phyloP scores from a whole-genome alignment of 2,888 invertebrate genomes.

The Apamea crenata region DNA sequence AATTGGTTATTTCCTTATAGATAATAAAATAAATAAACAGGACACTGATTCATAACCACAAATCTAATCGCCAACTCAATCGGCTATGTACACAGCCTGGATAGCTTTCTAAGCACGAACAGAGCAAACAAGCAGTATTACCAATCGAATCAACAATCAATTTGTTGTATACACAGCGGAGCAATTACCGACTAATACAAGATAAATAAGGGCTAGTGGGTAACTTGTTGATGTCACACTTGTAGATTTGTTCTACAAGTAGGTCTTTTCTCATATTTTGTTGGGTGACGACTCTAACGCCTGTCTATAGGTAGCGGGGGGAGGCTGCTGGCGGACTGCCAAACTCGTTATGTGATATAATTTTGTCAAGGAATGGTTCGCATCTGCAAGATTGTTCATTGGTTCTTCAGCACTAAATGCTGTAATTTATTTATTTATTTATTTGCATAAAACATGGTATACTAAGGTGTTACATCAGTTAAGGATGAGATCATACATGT shows the following conservation, averaged over 20 bases:
- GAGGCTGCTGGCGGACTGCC: slow-evolving; percentile 36
- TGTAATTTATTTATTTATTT: no score
- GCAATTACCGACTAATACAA: slow-evolving; percentile 19
- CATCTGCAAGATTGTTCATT: slow-evolving; percentile 4
- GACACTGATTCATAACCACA: not conserved
- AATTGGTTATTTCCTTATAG: not conserved
- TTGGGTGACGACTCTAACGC: slow-evolving; percentile 22
- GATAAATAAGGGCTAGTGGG: slow-evolving; percentile 12
- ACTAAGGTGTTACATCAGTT: no score
- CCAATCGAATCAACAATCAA: slow-evolving; percentile 31
- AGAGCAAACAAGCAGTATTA: slow-evolving; percentile 24
- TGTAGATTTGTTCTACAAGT: slow-evolving; percentile 50
- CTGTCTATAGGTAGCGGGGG: not conserved
- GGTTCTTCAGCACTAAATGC: not conserved
- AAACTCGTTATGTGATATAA: slow-evolving; percentile 20
- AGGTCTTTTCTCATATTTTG: slow-evolving; percentile 32
- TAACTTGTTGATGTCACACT: slow-evolving; percentile 59
- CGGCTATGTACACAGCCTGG: slow-evolving; percentile 18
- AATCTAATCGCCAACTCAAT: slow-evolving; percentile 2
- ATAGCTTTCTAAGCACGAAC: not conserved
- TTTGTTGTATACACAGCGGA: slow-evolving; percentile 9
- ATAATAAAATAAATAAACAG: not conserved
- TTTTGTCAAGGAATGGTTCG: slow-evolving; percentile 28
- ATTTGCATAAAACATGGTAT: no score
- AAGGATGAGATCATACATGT: no score